phyloP scores from a whole-genome alignment of 35 echinoderm and acorn worm species.

The Acanthaster planci region DNA sequence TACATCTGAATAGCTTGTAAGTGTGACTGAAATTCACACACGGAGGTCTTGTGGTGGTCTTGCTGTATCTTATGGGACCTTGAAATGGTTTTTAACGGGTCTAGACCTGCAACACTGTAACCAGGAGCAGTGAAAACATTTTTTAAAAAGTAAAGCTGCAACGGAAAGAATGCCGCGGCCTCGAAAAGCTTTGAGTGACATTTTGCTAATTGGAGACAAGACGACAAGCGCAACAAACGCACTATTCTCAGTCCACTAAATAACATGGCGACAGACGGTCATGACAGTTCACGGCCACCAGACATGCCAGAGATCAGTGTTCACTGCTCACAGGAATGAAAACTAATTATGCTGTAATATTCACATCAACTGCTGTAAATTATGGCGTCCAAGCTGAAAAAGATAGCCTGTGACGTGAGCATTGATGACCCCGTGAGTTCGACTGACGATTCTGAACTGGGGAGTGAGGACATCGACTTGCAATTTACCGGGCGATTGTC shows the following conservation, averaged over 20 bases:
- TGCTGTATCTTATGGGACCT: too few species aligned
- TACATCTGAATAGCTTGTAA: too few species aligned
- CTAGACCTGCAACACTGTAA: too few species aligned
- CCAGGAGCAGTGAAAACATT: too few species aligned
- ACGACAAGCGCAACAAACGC: background rate
- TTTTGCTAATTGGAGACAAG: slow-evolving; percentile 9
- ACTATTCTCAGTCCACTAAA: background rate
- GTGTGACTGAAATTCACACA: too few species aligned
- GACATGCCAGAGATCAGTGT: background rate
- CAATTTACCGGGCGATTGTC: slow-evolving; percentile 84
- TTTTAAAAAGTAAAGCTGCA: too few species aligned
- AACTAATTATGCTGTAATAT: background rate
- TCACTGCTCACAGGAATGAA: background rate
- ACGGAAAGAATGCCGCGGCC: too few species aligned
- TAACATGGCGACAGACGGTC: background rate
- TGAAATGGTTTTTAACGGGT: too few species aligned
- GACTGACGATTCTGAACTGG: slow-evolving; percentile 59
- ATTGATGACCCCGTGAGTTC: slow-evolving; percentile 90
- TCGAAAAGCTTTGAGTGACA: too few species aligned
- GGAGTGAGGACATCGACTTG: slow-evolving; percentile 66
- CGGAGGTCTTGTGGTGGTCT: too few species aligned
- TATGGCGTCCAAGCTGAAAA: slow-evolving; percentile 78
- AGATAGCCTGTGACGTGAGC: slow-evolving; percentile 80
- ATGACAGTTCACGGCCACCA: too few species aligned
- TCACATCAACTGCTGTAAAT: background rate